Evolutionary conservation across 1,140 invertebrate species (phyloP).

Genomic region (Plectus sambesii): DNA sequence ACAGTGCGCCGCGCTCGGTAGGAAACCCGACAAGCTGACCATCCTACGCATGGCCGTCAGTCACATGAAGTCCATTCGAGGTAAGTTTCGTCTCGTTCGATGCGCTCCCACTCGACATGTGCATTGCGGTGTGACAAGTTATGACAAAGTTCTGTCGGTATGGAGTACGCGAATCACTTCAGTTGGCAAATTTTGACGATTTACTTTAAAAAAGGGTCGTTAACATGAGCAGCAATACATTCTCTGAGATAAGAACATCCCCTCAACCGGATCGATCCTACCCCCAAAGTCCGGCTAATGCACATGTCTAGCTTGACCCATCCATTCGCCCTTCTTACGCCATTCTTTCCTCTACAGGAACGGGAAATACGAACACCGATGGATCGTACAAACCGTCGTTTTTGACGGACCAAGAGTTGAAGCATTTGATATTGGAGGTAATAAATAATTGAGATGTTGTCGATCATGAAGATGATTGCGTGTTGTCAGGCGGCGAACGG

Average conservation of each 20-base stretch:
- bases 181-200: constrained; percentile 4
- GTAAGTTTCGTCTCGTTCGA: too few species aligned
- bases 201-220: background rate
- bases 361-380: constrained; percentile 81
- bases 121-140: too few species aligned
- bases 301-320: constrained; percentile 8
- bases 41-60: constrained; percentile 98
- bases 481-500: constrained; percentile 74
- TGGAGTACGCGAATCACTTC: too few species aligned
- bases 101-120: too few species aligned
- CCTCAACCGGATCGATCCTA: constrained; percentile 14
- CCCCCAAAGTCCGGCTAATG: constrained; percentile 3
- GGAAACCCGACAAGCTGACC: constrained; percentile 97
- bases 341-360: constrained; percentile 56
- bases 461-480: constrained; percentile 1
- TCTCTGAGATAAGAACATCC: too few species aligned
- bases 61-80: constrained; percentile 92
- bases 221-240: constrained; percentile 1
- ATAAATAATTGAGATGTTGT: constrained; percentile 10
- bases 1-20: constrained; percentile 74
- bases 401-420: constrained; percentile 94
- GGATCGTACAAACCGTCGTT: constrained; percentile 96
- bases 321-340: background rate
- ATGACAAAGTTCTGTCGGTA: too few species aligned
- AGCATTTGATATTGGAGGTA: constrained; percentile 88